Evolutionary conservation across 2,888 invertebrate species (phyloP).

Genomic region (Eurytoma californica): DNA sequence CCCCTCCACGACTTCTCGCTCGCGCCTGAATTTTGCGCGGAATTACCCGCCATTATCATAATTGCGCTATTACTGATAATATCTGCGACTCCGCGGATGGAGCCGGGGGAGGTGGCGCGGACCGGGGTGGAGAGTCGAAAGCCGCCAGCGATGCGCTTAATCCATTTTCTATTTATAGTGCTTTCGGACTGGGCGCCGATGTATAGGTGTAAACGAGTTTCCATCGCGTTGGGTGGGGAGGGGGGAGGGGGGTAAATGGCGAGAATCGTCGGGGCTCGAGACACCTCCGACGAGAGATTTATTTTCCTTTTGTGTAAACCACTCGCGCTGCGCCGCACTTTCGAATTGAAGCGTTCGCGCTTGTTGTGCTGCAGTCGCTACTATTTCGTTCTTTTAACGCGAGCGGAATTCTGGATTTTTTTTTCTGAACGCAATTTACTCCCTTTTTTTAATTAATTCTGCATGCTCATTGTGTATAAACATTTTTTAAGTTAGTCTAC

Average conservation of each 20-base stretch:
- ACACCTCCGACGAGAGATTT: slow-evolving; percentile 27
- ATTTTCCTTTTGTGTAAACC: slow-evolving; percentile 47
- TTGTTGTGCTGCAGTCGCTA: too few species aligned
- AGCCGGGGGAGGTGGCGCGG: slow-evolving; percentile 50
- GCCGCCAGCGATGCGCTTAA: slow-evolving; percentile 67
- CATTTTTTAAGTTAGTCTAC: too few species aligned
- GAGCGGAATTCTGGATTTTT: too few species aligned
- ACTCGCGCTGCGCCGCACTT: neutral
- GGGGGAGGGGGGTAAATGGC: slow-evolving; percentile 29
- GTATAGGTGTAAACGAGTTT: slow-evolving; percentile 52
- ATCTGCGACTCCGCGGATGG: slow-evolving; percentile 59
- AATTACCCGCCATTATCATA: slow-evolving; percentile 75
- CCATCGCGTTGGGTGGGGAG: slow-evolving; percentile 16
- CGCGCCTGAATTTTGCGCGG: slow-evolving; percentile 72
- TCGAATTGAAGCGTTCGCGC: too few species aligned
- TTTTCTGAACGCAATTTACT: too few species aligned
- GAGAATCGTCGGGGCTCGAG: slow-evolving; percentile 22
- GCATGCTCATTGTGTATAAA: too few species aligned
- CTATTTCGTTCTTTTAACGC: too few species aligned
- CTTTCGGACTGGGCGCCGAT: slow-evolving; percentile 64
- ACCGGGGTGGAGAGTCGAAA: slow-evolving; percentile 38
- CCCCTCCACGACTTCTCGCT: slow-evolving; percentile 35
- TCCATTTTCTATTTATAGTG: slow-evolving; percentile 73
- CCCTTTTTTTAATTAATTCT: too few species aligned
- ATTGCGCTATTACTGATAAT: slow-evolving; percentile 75